These are phyloP conservation scores for Diceros bicornis DNA, from an alignment of 2,797 vertebrate species.

Conservation along the genomic window DNA sequence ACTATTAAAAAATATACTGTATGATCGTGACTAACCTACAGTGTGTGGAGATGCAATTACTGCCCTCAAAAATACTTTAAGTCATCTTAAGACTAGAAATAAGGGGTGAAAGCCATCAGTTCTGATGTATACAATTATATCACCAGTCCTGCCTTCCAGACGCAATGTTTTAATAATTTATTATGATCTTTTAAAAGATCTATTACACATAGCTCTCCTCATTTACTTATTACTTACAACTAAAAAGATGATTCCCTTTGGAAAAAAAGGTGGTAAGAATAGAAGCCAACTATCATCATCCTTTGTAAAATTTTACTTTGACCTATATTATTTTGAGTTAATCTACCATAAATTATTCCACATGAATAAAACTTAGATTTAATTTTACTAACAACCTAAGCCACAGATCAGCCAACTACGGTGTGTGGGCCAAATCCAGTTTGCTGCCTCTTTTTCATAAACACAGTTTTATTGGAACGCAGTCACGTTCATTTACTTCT, in stretches of 20 bases:
- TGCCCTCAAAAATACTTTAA: not conserved
- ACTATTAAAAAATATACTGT: conserved; percentile 22
- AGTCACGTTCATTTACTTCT: not conserved
- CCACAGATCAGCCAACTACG: not conserved
- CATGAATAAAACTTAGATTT: conserved; percentile 4
- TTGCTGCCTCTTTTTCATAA: not conserved
- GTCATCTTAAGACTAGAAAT: conserved; percentile 44
- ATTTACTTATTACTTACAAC: conserved; percentile 29
- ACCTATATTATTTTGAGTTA: conserved; percentile 46
- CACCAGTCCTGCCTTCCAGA: not conserved
- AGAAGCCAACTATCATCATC: not conserved
- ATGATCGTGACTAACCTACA: not conserved
- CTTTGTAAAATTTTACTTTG: conserved; percentile 59
- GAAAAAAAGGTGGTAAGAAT: not conserved
- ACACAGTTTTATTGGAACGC: conserved; percentile 4
- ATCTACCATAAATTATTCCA: conserved; percentile 48
- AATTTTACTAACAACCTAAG: conserved; percentile 44
- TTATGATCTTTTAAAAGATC: conserved; percentile 3
- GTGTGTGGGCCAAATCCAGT: not conserved
- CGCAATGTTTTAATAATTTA: not conserved
- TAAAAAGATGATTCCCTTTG: conserved; percentile 30
- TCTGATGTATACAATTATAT: not conserved
- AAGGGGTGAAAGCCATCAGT: conserved; percentile 14
- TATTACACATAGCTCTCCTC: not conserved
- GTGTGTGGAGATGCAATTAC: conserved; percentile 6